Percentiles rank a stretch among this genome's conserved stretches.
phyloP scores from a whole-genome alignment of 2,797 vertebrate genomes.

The Echiichthys vipera region DNA sequence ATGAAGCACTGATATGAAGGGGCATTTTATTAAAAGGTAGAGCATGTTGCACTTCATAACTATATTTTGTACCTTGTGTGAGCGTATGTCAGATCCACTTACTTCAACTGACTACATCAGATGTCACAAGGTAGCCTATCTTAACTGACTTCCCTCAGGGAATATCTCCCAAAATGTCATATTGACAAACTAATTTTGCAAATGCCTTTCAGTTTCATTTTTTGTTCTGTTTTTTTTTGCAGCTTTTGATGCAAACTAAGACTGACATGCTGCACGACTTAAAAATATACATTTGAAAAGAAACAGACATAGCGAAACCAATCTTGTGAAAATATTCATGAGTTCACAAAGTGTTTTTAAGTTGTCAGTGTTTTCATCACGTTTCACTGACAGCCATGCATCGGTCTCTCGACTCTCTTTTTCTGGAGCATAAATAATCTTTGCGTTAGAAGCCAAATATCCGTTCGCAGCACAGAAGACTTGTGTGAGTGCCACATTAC shows the following conservation, averaged over 20 bases:
- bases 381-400: slow-evolving; percentile 34
- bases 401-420: slow-evolving; percentile 34
- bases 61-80: slow-evolving; percentile 38
- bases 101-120: slow-evolving; percentile 44
- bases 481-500: slow-evolving; percentile 39
- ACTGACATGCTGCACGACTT: slow-evolving; percentile 31
- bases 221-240: slow-evolving; percentile 4
- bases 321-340: slow-evolving; percentile 34
- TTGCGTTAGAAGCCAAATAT: slow-evolving; percentile 40
- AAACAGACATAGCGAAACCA: slow-evolving; percentile 14
- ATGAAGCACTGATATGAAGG: slow-evolving; percentile 16
- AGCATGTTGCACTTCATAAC: slow-evolving; percentile 15
- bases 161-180: slow-evolving; percentile 55
- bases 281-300: slow-evolving; percentile 17
- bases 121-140: slow-evolving; percentile 51
- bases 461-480: slow-evolving; percentile 34
- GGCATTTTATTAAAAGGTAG: slow-evolving; percentile 29
- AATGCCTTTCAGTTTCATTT: slow-evolving; percentile 47
- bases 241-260: slow-evolving; percentile 42
- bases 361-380: slow-evolving; percentile 26
- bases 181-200: slow-evolving; percentile 58
- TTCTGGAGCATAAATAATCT: slow-evolving; percentile 49
- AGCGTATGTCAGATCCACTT: slow-evolving; percentile 58
- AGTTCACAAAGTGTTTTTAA: slow-evolving; percentile 42
- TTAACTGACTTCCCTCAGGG: slow-evolving; percentile 48